Conservation (phyloP, 2,888 invertebrate species). For the Peribatodes rhomboidaria region DNA sequence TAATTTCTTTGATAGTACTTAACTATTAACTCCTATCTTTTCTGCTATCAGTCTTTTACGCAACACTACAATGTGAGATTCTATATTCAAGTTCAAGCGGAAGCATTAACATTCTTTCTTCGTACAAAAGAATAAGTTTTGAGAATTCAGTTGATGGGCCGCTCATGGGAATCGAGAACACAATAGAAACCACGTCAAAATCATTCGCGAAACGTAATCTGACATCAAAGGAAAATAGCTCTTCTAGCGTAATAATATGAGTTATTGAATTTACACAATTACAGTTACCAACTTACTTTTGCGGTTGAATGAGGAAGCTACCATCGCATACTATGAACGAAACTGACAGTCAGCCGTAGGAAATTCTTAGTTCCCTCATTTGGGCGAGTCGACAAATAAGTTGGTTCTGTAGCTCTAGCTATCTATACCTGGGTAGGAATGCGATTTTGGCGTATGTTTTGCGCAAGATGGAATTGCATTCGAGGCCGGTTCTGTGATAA, state of each 20-base stretch:
- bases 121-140: slow-evolving; percentile 84
- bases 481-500: slow-evolving; percentile 61
- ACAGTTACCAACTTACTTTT: not conserved
- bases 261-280: slow-evolving; percentile 23
- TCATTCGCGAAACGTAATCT: slow-evolving; percentile 47
- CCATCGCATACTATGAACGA: not conserved
- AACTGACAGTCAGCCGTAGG: not conserved
- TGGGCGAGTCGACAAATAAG: not conserved
- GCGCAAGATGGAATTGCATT: slow-evolving; percentile 64
- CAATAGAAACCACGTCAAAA: slow-evolving; percentile 70
- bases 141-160: slow-evolving; percentile 74
- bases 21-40: slow-evolving; percentile 61
- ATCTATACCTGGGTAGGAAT: slow-evolving; percentile 51
- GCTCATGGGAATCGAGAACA: slow-evolving; percentile 76
- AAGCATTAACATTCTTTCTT: slow-evolving; percentile 84
- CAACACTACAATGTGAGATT: slow-evolving; percentile 75
- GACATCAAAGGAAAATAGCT: slow-evolving; percentile 42
- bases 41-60: slow-evolving; percentile 69
- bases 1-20: too few relatives aligned
- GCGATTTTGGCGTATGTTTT: slow-evolving; percentile 62
- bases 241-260: slow-evolving; percentile 46
- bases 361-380: not conserved
- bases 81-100: slow-evolving; percentile 78
- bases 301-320: not conserved
- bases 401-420: not conserved